Evolutionary conservation across 2,797 vertebrate species (phyloP).

Genomic region (Linurgus olivaceus): DNA sequence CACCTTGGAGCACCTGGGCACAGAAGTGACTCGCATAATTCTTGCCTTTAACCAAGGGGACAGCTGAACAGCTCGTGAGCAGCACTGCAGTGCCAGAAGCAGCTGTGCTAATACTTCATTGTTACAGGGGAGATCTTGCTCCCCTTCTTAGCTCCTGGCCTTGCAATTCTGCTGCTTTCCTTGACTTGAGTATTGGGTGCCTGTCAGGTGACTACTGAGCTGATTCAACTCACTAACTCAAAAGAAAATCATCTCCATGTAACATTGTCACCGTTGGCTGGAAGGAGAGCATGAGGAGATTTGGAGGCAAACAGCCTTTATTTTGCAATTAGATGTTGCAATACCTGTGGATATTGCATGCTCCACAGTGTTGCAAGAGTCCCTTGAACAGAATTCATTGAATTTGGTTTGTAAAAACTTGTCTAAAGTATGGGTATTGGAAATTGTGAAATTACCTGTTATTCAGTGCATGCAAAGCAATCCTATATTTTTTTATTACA

Average conservation of each 20-base stretch:
- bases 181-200: neutral
- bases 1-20: neutral
- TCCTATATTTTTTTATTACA: neutral
- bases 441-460: slow-evolving; percentile 51
- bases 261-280: neutral
- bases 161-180: neutral
- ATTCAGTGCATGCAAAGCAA: neutral
- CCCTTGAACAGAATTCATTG: slow-evolving; percentile 54
- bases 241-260: neutral
- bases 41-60: neutral
- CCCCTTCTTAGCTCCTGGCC: neutral
- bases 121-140: neutral
- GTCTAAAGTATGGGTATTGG: neutral
- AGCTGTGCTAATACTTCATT: neutral
- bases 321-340: slow-evolving; percentile 66
- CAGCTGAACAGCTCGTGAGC: neutral
- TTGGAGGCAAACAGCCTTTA: slow-evolving; percentile 24
- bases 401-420: slow-evolving; percentile 48
- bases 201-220: neutral
- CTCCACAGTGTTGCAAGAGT: slow-evolving; percentile 44
- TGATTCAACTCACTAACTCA: neutral
- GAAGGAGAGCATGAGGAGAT: neutral
- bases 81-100: neutral
- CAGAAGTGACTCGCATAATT: neutral
- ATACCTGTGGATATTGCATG: slow-evolving; percentile 57